A percentile compares a stretch with the other conserved stretches of the same genome.
Conservation (phyloP, 35 echinoderm and acorn worm species). For the Apostichopus japonicus region DNA sequence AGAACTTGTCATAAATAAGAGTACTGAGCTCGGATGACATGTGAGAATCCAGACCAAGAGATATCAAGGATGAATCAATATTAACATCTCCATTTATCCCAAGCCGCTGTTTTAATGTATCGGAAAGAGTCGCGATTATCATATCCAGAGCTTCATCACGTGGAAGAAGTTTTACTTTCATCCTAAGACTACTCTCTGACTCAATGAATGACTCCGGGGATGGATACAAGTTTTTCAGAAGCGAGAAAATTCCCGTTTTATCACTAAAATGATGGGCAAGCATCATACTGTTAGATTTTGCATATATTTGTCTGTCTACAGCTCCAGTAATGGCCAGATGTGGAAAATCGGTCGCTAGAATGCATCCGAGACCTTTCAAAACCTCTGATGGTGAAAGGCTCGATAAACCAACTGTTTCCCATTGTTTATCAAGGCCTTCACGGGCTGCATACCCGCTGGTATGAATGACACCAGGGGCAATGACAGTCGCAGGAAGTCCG, state of each 20-base stretch:
- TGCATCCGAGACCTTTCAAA: slow-evolving; percentile 86
- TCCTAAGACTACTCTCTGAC: slow-evolving; percentile 79
- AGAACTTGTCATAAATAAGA: slow-evolving; percentile 92
- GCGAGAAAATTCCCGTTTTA: slow-evolving; percentile 75
- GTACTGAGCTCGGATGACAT: slow-evolving; percentile 93
- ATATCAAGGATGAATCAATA: slow-evolving; percentile 74
- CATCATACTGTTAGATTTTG: slow-evolving; percentile 74
- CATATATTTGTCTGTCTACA: slow-evolving; percentile 76
- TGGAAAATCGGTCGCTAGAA: slow-evolving; percentile 82
- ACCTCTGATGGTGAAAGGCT: slow-evolving; percentile 89
- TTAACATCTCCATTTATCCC: slow-evolving; percentile 76
- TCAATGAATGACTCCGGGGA: slow-evolving; percentile 79
- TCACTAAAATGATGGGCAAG: slow-evolving; percentile 87
- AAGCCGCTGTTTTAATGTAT: slow-evolving; percentile 76
- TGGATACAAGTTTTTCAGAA: slow-evolving; percentile 84
- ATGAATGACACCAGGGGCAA: slow-evolving; percentile 90
- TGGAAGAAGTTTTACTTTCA: slow-evolving; percentile 64
- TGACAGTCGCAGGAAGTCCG: slow-evolving; percentile 88
- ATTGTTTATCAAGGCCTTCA: slow-evolving; percentile 80
- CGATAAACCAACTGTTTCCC: slow-evolving; percentile 84
- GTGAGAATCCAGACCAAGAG: slow-evolving; percentile 90
- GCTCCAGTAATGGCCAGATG: slow-evolving; percentile 82
- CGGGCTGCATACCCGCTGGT: slow-evolving; percentile 83
- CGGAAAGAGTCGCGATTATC: slow-evolving; percentile 74
- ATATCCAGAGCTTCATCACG: slow-evolving; percentile 70